Evolutionary conservation across 2,113 vertebrate genomes (phyloP), one percentile per base, ranked within the genome.

Genomic region (Phaethon lepturus): DNA sequence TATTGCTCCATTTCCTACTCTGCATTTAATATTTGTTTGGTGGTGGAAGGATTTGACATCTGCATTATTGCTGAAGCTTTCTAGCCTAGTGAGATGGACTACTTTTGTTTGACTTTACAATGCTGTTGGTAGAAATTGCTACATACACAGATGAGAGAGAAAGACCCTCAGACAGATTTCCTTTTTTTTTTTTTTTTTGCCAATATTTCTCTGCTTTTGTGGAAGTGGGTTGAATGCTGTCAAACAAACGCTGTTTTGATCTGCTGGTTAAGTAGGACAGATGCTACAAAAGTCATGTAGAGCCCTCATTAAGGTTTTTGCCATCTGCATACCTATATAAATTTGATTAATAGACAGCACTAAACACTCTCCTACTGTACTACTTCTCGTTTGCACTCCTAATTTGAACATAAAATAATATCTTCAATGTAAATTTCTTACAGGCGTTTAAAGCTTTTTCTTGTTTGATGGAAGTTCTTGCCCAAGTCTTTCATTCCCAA

Each of bases 221-320:
- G 50, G 31, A 87, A 93, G 35, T 73, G 33, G 47, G 40, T 84
- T 96, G 88, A 93, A 79, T 74, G 23, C 94, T 93, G 86, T 72
- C 56, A 95, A 90, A 93, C 89, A 93, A 96, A 96, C 84, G 19
- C 45, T 97, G 45, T 91, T 97, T 95, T 87, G 88, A 96, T 90
- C 71, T 93, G 33, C 60, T 90, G 56, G 10, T 29, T 29, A 75
- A 76, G 55, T 88, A 90, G 87, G 56, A 52, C 56, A 88, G 77
- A 59, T 97, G 95, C 81, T 92, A 12, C 90, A 52, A 68, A 94
- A 93, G 63, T 86, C 55, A 81, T 23, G 45, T 80, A 72, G 56
- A 76, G 47, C 47, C 60, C 72, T 95, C 53, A 64, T 91, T 82
- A 94, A 90, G 62, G 44, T 75, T 96, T 95, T 89, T 93, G 42